phyloP scores from a whole-genome alignment of 2,113 vertebrate genomes.

The Sinocyclocheilus grahami region DNA sequence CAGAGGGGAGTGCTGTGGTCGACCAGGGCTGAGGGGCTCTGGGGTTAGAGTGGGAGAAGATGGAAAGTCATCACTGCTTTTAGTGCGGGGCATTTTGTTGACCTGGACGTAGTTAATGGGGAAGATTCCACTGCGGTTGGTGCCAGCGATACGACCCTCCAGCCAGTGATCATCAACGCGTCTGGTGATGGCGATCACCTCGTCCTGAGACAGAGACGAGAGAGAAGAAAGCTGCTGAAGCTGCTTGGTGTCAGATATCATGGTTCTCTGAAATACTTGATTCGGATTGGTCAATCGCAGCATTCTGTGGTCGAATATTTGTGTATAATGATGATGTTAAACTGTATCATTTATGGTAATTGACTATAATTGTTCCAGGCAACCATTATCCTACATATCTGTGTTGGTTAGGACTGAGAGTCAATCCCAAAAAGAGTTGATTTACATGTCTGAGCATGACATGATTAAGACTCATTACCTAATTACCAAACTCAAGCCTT shows the following conservation, averaged over 20 bases:
- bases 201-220: constrained; percentile 75
- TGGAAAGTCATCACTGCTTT: constrained; percentile 71
- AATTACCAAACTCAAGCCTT: background rate
- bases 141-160: constrained; percentile 90
- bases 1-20: constrained; percentile 64
- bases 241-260: background rate
- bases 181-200: constrained; percentile 83
- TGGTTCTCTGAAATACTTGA: background rate
- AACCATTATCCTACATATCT: background rate
- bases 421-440: background rate
- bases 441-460: background rate
- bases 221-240: background rate
- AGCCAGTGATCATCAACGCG: constrained; percentile 90
- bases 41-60: constrained; percentile 59
- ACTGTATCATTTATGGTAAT: background rate
- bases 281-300: background rate
- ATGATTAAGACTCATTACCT: background rate
- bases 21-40: constrained; percentile 72
- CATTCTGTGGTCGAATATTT: background rate
- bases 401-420: background rate
- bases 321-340: background rate
- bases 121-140: constrained; percentile 90
- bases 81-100: constrained; percentile 85
- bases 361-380: background rate
- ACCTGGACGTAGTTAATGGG: constrained; percentile 91